Evolutionary conservation across 2,113 vertebrate species (phyloP).

Genomic region (Ptyas mucosa): DNA sequence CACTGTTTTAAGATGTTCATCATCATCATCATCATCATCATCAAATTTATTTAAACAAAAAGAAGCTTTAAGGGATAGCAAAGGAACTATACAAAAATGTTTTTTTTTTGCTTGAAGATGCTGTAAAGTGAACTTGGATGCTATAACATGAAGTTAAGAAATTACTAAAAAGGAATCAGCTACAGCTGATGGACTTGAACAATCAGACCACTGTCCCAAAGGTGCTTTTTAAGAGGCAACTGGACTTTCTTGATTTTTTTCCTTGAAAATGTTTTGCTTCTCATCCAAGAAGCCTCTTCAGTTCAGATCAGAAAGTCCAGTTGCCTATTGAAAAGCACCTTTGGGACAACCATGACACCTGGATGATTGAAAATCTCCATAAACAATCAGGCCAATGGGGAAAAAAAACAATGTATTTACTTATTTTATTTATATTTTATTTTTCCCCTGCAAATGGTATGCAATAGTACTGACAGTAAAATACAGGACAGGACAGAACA

Average conservation of each 20-base stretch:
- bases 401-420: neutral
- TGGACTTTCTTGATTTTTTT: neutral
- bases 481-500: neutral
- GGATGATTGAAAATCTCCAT: neutral
- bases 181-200: neutral
- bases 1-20: neutral
- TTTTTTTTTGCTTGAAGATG: too few relatives aligned
- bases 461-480: neutral
- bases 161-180: neutral
- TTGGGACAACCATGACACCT: neutral
- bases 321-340: neutral
- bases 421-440: neutral
- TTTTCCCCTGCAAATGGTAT: neutral
- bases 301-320: neutral
- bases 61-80: neutral
- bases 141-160: too few relatives aligned
- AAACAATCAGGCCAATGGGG: neutral
- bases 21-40: neutral
- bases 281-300: neutral
- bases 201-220: neutral
- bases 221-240: neutral
- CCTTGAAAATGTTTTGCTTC: neutral
- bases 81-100: neutral
- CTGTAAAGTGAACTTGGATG: neutral
- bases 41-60: neutral